phyloP scores from a whole-genome alignment of 1,140 invertebrate species.

The Scylla paramamosain region DNA sequence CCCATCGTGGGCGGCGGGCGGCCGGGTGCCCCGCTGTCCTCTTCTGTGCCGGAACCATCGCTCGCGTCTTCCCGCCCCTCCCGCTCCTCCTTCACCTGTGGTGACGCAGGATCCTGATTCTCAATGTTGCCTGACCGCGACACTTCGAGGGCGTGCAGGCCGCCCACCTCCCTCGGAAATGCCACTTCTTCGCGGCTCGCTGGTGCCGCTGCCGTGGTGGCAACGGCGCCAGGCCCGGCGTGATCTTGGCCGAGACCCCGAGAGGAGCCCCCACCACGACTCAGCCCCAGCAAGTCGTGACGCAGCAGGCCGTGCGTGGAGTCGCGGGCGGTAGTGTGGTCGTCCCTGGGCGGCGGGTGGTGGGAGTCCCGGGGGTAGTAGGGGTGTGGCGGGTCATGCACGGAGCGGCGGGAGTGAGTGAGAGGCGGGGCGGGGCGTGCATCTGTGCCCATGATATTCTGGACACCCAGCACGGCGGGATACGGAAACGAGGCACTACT shows the following conservation, averaged over 20 bases:
- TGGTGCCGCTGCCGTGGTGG: not conserved
- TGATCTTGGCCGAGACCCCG: slow-evolving; percentile 29
- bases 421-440: slow-evolving; percentile 24
- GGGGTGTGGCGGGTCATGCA: slow-evolving; percentile 24
- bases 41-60: slow-evolving; percentile 55
- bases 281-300: slow-evolving; percentile 59
- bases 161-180: not conserved
- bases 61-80: slow-evolving; percentile 52
- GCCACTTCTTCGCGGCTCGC: not conserved
- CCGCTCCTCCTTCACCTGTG: slow-evolving; percentile 66
- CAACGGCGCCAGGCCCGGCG: not conserved
- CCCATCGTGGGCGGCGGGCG: not conserved
- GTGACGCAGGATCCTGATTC: slow-evolving; percentile 59
- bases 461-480: slow-evolving; percentile 68
- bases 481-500: slow-evolving; percentile 69
- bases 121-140: slow-evolving; percentile 55
- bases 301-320: slow-evolving; percentile 60
- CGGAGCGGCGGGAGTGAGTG: slow-evolving; percentile 44
- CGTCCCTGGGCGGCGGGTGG: not conserved
- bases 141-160: slow-evolving; percentile 4
- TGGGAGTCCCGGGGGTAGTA: slow-evolving; percentile 38
- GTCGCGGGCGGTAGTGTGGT: slow-evolving; percentile 38
- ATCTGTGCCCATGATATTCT: slow-evolving; percentile 56
- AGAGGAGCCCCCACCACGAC: slow-evolving; percentile 46
- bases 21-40: not conserved